Percentiles rank a stretch among this genome's conserved stretches.
Evolutionary conservation across 2,888 invertebrate genomes (phyloP).

Genomic region (Gymnocheta viridis): DNA sequence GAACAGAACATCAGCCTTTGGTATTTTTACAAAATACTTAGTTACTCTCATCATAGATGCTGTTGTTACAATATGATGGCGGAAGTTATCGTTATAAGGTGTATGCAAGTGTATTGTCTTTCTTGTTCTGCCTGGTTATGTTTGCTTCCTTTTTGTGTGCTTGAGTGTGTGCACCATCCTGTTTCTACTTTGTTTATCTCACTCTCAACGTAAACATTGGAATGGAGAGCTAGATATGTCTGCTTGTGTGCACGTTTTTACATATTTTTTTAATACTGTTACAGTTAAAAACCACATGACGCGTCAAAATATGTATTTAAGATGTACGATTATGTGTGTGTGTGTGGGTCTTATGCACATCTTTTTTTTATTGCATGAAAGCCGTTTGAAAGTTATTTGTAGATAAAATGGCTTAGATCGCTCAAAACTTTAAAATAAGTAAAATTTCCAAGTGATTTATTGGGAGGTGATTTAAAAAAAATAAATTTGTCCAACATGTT

Average conservation of each 20-base stretch:
- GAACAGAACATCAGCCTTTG: constrained; percentile 54
- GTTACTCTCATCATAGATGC: constrained; percentile 18
- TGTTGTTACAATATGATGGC: constrained; percentile 33
- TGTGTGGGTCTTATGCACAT: not conserved
- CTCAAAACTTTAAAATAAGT: no score
- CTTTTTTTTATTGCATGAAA: not conserved
- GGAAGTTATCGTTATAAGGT: constrained; percentile 51
- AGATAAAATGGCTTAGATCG: not conserved
- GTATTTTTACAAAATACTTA: constrained; percentile 51
- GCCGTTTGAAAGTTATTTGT: not conserved
- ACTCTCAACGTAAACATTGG: constrained; percentile 3
- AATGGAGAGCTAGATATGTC: not conserved
- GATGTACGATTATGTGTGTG: not conserved
- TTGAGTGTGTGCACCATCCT: not conserved
- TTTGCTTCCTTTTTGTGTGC: no score
- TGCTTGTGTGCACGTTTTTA: not conserved
- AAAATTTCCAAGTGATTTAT: no score
- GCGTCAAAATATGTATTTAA: constrained; percentile 53
- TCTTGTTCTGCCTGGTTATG: no score
- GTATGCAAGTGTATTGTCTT: not conserved
- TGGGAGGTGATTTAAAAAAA: no score
- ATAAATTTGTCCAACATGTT: no score
- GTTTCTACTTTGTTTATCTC: constrained; percentile 28
- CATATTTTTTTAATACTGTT: constrained; percentile 40
- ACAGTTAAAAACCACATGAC: constrained; percentile 65